phyloP scores from a whole-genome alignment of 2,113 vertebrate species.

The Podilymbus podiceps region DNA sequence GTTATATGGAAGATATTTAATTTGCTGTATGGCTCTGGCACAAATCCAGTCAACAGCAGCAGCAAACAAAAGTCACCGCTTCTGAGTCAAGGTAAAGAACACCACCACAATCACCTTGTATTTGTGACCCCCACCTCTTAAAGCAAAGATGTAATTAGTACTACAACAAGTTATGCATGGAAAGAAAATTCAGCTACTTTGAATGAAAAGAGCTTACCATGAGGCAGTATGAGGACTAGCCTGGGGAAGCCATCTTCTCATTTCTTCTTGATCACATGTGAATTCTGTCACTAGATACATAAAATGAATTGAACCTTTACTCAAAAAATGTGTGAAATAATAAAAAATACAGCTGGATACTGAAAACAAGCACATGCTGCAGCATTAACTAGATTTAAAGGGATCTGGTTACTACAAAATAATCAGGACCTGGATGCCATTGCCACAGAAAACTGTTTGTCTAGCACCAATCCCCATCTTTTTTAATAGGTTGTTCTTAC shows the following conservation, averaged over 20 bases:
- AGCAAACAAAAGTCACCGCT: slow-evolving; percentile 22
- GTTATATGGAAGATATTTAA: slow-evolving; percentile 19
- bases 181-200: neutral
- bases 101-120: neutral
- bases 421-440: neutral
- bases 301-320: neutral
- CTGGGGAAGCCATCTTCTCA: neutral
- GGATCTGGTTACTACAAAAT: neutral
- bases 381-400: neutral
- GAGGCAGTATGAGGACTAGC: neutral
- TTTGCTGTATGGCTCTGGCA: slow-evolving; percentile 43
- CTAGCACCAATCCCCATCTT: neutral
- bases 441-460: neutral
- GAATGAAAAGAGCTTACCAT: neutral
- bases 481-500: neutral
- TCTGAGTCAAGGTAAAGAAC: neutral
- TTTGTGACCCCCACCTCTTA: neutral
- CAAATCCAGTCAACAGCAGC: slow-evolving; percentile 3
- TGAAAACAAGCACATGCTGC: neutral
- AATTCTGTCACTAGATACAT: neutral
- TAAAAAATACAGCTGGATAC: neutral
- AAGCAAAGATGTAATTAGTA: neutral
- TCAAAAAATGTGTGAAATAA: neutral
- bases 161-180: neutral
- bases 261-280: neutral